Evolutionary conservation across 2,797 vertebrate species (phyloP), one percentile per base, ranked within the genome.

Genomic region (Acanthurus lineatus): DNA sequence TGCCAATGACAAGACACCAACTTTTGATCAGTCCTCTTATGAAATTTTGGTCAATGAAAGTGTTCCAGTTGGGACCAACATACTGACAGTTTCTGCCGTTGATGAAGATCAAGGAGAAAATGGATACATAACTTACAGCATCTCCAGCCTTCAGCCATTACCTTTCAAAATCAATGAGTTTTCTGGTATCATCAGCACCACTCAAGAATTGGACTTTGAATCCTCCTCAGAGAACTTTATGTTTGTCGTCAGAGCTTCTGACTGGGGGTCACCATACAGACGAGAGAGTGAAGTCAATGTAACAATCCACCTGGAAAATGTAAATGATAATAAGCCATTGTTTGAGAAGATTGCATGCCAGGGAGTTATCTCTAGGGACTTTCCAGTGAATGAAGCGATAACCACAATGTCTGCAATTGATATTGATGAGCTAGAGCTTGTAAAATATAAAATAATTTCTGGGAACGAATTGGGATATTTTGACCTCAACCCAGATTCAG

Each of bases 261-360:
- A 99, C 83, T 99, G 98, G 98, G 98, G 98, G 9, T 97, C 97
- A 1, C 98, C 98, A 0, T 99, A 99, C 76, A 96, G 98, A 32
- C 96, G 97, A 0, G 98, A 99, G 85, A 98, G 96, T 0, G 97
- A 99, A 85, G 97, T 97, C n/a, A 99, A 98, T 38, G 96, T 99
- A 58, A 98, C 97, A 1, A 93, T 99, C 80, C 96, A 96, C 64
- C 86, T 99, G 74, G 96, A 96, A 75, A 99, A 99, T 54, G 93
- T 97, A 56, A 99, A 99, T 0, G 98, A 99, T 88, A 99, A 99
- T 92, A 96, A 96, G 70, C 98, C 98, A 0, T 92, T 99, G 60
- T 99, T 99, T 93, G 98, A 99, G 88, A 99, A 97, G 83, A 95
- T 98, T 63, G 97, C 95, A 0, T 99, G 98, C 77, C 97, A 97